Evolutionary conservation across 2,888 invertebrate genomes (phyloP), one percentile per base, ranked within the genome.

Genomic region (Eupsilia transversa): DNA sequence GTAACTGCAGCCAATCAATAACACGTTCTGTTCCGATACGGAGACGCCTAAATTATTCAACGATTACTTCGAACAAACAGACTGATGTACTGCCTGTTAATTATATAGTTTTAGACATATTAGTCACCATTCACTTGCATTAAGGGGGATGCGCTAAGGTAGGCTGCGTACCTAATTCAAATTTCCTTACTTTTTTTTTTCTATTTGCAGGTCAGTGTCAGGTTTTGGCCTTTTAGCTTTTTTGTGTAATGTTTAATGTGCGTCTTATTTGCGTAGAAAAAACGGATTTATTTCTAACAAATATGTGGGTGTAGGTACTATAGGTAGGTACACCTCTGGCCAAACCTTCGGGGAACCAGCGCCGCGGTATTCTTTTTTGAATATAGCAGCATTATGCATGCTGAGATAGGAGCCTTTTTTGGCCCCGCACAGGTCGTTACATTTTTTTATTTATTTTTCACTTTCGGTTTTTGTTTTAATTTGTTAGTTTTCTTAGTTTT

Each of bases 1-100:
- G n/a, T 38, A 35, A 33, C 33, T 43, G 33, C 61, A 71, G 30
- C 12, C n/a, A 59, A 77, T 79, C 64, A 64, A 77, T 79, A 77
- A 27, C 7, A 64, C 10, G 27, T 79, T 43, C 61, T 61, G 23
- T 60, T 60, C 20, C 23, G 3, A 61, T 23, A 38, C 43, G 12
- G 52, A 57, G 41, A 0, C 30, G 5, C 10, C n/a, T 72, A 4
- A 41, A 59, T 59, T 52, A 77, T 79, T 77, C 52, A 77, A 64
- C 14, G 72, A 79, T 64, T 35, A 66, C 49, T n/a, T 35, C 12
- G 41, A 23, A 17, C 30, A 23, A 49, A 35, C n/a, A 14, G 52
- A 52, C 49, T 14, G 63, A 33, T 23, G 38, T 27, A 33, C 9
- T 35, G 12, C 14, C 43, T 38, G 27, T 56, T 43, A 30, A 33